Evolutionary conservation across 1,140 invertebrate genomes (phyloP), one percentile per base, ranked within the genome.

Genomic region (Zeugodacus cucurbitae): DNA sequence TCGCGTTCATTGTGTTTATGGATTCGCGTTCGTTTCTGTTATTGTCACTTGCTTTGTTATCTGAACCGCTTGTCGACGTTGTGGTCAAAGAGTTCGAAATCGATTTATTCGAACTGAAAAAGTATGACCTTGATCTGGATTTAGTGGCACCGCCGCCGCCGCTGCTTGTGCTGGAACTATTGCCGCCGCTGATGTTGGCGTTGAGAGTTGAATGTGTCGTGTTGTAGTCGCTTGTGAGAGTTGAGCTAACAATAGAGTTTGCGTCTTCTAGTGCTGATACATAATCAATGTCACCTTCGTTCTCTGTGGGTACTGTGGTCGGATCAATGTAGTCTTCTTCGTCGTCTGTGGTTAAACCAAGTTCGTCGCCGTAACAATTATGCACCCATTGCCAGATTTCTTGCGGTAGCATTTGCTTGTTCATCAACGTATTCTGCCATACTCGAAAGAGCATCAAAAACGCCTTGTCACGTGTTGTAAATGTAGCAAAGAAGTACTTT

Each of bases 391-490:
- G 96, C 98, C 98, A 98, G 94, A 98, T 96, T 94, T 98, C 97
- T 91, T 97, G 96, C 86, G 96, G 96, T 89, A 95, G 95, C 95
- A 98, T 97, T 88, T 96, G 96, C 95, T 98, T 96, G 91, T 97
- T 97, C 94, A 98, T 96, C 59, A 99, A 95, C 89, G 97, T 97
- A 95, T 98, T 98, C 94, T 99, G 98, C 98, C 98, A 99, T 89
- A 99, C 96, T 90, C 97, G 95, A 94, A 99, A 98, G 90, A 99
- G 95, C 97, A 98, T 98, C 90, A 98, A 95, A 95, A 97, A 99
- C 2, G 97, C 96, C 93, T 99, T 98, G 94, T 99, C 98, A 67
- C 98, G 94, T 32, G 98, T 96, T 32, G 96, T 96, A 93, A 99
- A 98, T 41, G 98, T 98, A 22, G 98, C 98, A 89, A 99, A 97